Conservation (phyloP, 2,888 invertebrate genomes). For the Archaeoteleia sp. region DNA sequence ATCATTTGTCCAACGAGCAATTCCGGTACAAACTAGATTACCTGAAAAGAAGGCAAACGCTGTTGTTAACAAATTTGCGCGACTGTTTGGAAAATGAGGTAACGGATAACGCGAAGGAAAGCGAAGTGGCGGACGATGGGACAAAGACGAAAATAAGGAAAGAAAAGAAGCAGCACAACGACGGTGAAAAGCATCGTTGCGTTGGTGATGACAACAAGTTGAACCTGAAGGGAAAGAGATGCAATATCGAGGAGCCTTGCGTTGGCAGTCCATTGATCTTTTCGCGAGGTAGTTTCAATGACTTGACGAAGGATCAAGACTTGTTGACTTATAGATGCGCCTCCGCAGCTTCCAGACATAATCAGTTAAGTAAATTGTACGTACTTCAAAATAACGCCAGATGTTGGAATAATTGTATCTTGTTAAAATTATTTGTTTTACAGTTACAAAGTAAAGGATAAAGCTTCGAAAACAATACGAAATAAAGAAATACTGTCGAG, state of each 20-base stretch:
- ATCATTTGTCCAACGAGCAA: conserved; percentile 84
- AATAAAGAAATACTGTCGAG: conserved; percentile 66
- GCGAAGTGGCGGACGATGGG: background rate
- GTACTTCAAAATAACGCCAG: too few species aligned
- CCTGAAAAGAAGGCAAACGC: conserved; percentile 80
- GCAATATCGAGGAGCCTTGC: conserved; percentile 66
- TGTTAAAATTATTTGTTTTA: background rate
- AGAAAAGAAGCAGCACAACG: conserved; percentile 20
- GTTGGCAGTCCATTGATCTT: conserved; percentile 64
- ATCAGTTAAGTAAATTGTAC: background rate
- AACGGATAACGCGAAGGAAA: conserved; percentile 1
- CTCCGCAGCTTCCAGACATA: conserved; percentile 2
- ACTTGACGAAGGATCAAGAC: conserved; percentile 69
- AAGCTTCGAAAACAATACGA: conserved; percentile 61
- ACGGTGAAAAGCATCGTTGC: conserved; percentile 49
- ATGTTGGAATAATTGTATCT: conserved; percentile 7
- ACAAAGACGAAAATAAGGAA: conserved; percentile 21
- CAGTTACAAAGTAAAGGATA: conserved; percentile 63
- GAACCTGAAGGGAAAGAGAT: conserved; percentile 67
- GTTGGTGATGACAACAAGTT: conserved; percentile 55
- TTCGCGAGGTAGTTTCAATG: conserved; percentile 63
- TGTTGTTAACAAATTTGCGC: conserved; percentile 68
- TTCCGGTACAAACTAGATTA: conserved; percentile 84
- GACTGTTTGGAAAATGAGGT: conserved; percentile 72
- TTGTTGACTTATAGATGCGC: conserved; percentile 66